These are phyloP conservation scores for Xenus cinereus DNA, from an alignment of 2,113 vertebrate species.

Conservation along the genomic window DNA sequence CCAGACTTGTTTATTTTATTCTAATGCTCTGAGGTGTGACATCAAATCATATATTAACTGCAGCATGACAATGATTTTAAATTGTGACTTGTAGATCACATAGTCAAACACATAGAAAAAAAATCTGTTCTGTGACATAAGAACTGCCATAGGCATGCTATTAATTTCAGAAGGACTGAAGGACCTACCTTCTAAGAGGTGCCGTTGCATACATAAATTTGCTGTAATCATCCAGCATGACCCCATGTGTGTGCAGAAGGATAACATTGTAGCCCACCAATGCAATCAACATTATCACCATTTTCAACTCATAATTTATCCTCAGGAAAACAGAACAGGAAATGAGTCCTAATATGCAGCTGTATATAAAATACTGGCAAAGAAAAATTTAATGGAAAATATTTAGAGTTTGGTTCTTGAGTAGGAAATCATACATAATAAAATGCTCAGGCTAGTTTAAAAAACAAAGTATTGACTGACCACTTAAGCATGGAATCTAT, in stretches of 20 bases:
- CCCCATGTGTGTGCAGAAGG: constrained; percentile 89
- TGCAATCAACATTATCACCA: constrained; percentile 92
- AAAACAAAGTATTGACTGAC: neutral
- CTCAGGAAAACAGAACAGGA: constrained; percentile 97
- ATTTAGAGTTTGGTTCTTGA: neutral
- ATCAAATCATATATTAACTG: neutral
- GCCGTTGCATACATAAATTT: constrained; percentile 85
- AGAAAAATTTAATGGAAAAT: neutral
- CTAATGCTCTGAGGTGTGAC: neutral
- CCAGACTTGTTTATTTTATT: neutral
- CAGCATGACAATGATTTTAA: neutral
- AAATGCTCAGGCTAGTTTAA: neutral
- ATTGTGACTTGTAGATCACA: neutral
- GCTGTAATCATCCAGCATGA: constrained; percentile 90
- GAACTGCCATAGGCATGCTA: neutral
- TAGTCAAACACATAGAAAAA: neutral
- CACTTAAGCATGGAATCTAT: neutral
- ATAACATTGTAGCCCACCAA: constrained; percentile 91
- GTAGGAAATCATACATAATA: neutral
- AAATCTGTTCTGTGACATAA: neutral
- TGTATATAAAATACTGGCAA: constrained; percentile 95
- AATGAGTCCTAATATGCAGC: constrained; percentile 94
- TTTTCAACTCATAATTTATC: constrained; percentile 96
- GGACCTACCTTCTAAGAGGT: constrained; percentile 83
- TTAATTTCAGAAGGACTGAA: neutral